Evolutionary conservation across 2,797 vertebrate species (phyloP).

Genomic region (Sarcoramphus papa): DNA sequence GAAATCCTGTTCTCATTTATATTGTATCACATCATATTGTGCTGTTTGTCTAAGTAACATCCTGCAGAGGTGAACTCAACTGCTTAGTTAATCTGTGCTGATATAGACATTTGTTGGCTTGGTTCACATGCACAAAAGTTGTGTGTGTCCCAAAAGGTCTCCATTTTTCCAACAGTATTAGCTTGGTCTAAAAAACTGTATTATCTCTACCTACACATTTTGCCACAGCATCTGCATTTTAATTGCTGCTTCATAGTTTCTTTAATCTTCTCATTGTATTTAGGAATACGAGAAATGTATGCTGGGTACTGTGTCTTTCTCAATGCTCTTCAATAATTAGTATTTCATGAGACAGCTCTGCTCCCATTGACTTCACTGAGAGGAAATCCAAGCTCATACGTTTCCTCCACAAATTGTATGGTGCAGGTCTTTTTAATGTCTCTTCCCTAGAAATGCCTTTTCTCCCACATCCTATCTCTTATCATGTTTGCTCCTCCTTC

Average conservation of each 20-base stretch:
- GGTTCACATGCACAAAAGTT: background rate
- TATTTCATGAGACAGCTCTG: background rate
- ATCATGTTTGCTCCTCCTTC: background rate
- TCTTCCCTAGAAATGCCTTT: background rate
- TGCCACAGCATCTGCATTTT: background rate
- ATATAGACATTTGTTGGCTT: background rate
- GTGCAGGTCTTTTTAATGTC: background rate
- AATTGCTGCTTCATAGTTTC: background rate
- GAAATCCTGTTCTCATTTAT: background rate
- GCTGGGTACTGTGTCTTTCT: background rate
- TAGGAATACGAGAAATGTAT: background rate
- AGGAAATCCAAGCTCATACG: rapidly evolving
- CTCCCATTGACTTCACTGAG: background rate
- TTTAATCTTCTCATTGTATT: background rate
- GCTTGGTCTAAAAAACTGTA: background rate
- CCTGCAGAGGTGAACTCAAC: background rate
- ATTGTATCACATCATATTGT: background rate
- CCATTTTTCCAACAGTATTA: background rate
- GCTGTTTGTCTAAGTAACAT: background rate
- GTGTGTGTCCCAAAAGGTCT: background rate
- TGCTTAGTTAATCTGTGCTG: background rate
- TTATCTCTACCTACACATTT: background rate
- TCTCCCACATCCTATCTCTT: background rate
- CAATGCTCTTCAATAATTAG: background rate
- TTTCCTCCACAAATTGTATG: background rate